Evolutionary conservation across 2,888 invertebrate genomes (phyloP).

Genomic region (Rosalia funebris): DNA sequence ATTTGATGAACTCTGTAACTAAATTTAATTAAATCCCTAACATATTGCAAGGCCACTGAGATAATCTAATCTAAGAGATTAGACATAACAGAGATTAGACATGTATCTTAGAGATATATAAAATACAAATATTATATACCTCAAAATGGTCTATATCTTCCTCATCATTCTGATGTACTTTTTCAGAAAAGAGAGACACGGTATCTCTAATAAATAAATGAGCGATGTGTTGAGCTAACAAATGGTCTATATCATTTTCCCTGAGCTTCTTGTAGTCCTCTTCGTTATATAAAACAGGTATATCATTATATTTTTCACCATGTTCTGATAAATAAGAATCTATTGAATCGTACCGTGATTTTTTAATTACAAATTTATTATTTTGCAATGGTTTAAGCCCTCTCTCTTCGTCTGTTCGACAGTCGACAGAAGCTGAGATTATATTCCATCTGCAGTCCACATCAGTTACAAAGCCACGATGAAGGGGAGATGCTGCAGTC

Average conservation of each 20-base stretch:
- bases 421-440: constrained; percentile 95
- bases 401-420: constrained; percentile 91
- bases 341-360: constrained; percentile 97
- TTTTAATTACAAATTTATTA: constrained; percentile 85
- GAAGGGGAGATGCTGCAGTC: constrained; percentile 95
- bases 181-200: constrained; percentile 94
- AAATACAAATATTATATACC: no score
- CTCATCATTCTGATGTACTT: constrained; percentile 90
- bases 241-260: constrained; percentile 90
- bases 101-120: no score
- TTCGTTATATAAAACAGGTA: constrained; percentile 87
- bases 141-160: constrained; percentile 99
- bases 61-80: no score
- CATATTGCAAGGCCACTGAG: no score
- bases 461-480: constrained; percentile 93
- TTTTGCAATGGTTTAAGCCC: constrained; percentile 78
- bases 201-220: constrained; percentile 98
- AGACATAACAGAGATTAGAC: no score
- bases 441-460: constrained; percentile 98
- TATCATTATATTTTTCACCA: constrained; percentile 94
- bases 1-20: no score
- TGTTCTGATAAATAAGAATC: constrained; percentile 94
- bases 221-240: constrained; percentile 94
- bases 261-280: constrained; percentile 83
- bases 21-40: no score